These are phyloP conservation scores for Nomada fabriciana DNA, from an alignment of 2,888 invertebrate species.

Conservation along the genomic window DNA sequence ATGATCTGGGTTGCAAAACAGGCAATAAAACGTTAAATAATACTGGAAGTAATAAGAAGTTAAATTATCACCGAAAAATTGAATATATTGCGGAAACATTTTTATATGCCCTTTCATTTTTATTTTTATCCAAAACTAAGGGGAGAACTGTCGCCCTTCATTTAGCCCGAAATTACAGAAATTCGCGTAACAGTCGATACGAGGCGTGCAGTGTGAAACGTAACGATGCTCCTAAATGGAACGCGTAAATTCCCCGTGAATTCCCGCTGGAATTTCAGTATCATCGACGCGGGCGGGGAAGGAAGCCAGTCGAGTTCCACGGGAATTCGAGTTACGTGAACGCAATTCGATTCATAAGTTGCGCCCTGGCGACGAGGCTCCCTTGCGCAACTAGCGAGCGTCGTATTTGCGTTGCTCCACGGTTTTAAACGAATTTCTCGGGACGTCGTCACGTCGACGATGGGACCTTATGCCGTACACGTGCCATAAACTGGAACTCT, in stretches of 20 bases:
- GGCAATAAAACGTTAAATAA: too few relatives aligned
- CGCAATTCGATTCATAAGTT: constrained; percentile 60
- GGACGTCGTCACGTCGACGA: constrained; percentile 37
- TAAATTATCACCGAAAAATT: too few relatives aligned
- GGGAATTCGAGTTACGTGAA: constrained; percentile 51
- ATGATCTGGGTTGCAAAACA: too few relatives aligned
- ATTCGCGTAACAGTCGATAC: constrained; percentile 24
- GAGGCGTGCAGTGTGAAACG: neutral
- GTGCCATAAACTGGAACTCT: constrained; percentile 50
- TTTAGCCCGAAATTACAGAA: constrained; percentile 9
- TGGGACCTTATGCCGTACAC: constrained; percentile 59
- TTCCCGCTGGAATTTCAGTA: constrained; percentile 30
- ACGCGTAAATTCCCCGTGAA: constrained; percentile 33
- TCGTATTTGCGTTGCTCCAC: constrained; percentile 39
- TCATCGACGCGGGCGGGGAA: constrained; percentile 31
- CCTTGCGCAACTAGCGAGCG: constrained; percentile 5
- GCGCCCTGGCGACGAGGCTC: constrained; percentile 40
- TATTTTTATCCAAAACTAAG: neutral
- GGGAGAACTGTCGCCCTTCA: neutral
- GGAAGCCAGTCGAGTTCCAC: constrained; percentile 29
- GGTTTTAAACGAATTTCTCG: constrained; percentile 61
- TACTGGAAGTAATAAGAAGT: too few relatives aligned
- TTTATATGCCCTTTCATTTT: too few relatives aligned
- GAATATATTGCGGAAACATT: too few relatives aligned
- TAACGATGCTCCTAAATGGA: constrained; percentile 17